Evolutionary conservation across 2,113 vertebrate species (phyloP).

Genomic region (Onychostruthus taczanowskii): DNA sequence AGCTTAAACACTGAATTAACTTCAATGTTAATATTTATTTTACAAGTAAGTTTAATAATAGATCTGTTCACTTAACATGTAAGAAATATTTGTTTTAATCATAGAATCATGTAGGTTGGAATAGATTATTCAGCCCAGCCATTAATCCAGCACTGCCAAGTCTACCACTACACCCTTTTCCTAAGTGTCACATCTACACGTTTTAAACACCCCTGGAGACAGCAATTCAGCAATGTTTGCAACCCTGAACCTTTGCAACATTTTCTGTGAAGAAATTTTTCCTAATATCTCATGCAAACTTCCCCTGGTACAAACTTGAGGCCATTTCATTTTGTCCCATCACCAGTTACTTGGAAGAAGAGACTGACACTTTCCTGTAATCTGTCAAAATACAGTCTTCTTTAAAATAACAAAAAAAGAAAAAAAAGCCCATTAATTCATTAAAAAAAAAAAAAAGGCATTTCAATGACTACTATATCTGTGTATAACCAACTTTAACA

Average conservation of each 20-base stretch:
- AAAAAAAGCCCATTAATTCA: neutral
- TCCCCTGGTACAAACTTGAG: neutral
- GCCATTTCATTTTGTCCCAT: neutral
- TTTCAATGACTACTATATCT: neutral
- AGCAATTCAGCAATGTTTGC: neutral
- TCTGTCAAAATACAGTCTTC: neutral
- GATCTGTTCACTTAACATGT: neutral
- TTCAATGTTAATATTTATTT: neutral
- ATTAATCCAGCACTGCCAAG: neutral
- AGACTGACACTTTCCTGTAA: neutral
- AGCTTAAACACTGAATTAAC: neutral
- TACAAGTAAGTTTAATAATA: neutral
- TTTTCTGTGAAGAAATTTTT: neutral
- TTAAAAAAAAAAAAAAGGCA: neutral
- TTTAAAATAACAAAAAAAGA: neutral
- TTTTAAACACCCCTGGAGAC: neutral
- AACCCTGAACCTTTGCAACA: neutral
- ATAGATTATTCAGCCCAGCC: neutral
- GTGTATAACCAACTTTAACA: neutral
- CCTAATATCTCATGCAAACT: neutral
- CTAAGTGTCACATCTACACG: neutral
- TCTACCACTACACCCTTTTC: neutral
- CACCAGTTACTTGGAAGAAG: neutral
- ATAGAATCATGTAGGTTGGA: neutral
- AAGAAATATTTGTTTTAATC: neutral